Evolutionary conservation across 2,888 invertebrate genomes (phyloP).

Genomic region (Acleris literana): DNA sequence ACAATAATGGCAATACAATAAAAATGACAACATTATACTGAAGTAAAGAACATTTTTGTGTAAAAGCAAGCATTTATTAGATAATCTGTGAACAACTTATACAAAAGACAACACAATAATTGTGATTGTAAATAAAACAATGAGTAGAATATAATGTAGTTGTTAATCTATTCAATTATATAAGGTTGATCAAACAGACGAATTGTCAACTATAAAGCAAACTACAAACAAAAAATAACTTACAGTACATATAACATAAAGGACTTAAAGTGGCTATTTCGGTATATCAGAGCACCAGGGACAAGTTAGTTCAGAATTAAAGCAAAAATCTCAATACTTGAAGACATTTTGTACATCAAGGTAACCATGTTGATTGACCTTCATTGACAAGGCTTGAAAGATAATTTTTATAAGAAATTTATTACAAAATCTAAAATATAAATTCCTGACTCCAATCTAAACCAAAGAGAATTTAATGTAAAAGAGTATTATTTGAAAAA

Average conservation of each 20-base stretch:
- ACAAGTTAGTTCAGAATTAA: neutral
- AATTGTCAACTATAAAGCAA: conserved; percentile 10
- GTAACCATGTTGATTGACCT: too few species aligned
- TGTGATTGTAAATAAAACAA: conserved; percentile 23
- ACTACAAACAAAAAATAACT: conserved; percentile 12
- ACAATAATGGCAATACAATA: too few species aligned
- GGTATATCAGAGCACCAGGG: conserved; percentile 22
- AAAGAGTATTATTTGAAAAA: too few species aligned
- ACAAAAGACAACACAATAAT: conserved; percentile 21
- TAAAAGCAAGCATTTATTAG: conserved; percentile 37
- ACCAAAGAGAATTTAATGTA: too few species aligned
- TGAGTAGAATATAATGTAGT: conserved; percentile 6
- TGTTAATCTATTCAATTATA: conserved; percentile 1
- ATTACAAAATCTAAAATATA: too few species aligned
- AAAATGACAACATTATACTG: too few species aligned
- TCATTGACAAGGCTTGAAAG: too few species aligned
- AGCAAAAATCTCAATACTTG: neutral
- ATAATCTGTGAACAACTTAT: conserved; percentile 12
- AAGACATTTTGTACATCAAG: too few species aligned
- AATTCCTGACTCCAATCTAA: too few species aligned
- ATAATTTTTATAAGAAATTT: too few species aligned
- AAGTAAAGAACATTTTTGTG: conserved; percentile 17
- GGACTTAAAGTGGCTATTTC: conserved; percentile 8
- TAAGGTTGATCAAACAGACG: conserved; percentile 8
- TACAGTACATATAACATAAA: neutral